Base-by-base conservation (phyloP, 2,113 vertebrate genomes). In the Lates calcarifer region DNA sequence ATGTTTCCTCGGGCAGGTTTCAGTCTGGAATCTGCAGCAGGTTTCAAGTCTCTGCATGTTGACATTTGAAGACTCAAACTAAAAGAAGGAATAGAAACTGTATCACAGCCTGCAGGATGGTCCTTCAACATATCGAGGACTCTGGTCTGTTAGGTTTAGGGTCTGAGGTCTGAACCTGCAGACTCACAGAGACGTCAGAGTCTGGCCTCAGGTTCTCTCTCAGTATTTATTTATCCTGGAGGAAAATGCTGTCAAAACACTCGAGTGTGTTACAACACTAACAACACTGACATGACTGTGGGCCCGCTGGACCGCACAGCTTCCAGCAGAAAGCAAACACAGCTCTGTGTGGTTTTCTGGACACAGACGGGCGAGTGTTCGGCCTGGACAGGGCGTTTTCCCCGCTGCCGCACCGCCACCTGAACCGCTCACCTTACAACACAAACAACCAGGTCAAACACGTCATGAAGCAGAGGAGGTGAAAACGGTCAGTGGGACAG, bases 381-480 rank as follows among this genome's bases (percentile, higher is more conserved):
- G 31, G 31, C 63, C 66, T 5, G 53, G 53, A 22, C 15, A 24
- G 49, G 67, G 74, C 18, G 35, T 75, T 58, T 58, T 77, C 39
- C 60, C 31, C 10, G 1, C 47, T 18, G 5, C 49, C 14, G 2
- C 3, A 17, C 15, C 28, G 20, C 35, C 79, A 58, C 58, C 57
- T 64, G 57, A 74, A 63, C 75, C 0, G 39, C 82, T 79, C 64
- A 2, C 4, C 62, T 69, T 68, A 53, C 76, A 74, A 57, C 24
- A 13, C 75, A 68, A 79, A 84, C 70, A 69, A 12, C 61, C 63
- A 35, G 69, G 69, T 72, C 82, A 63, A 49, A 41, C 62, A 11
- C 64, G 9, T 29, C 72, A n/a, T 22, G 1, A 20, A 37, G 53
- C 63, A 31, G 33, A 2, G n/a, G n/a, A 35, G 71, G 56, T 33